Evolutionary conservation across 2,113 vertebrate genomes (phyloP), one percentile per base, ranked within the genome.

Genomic region (Cebidichthys violaceus): DNA sequence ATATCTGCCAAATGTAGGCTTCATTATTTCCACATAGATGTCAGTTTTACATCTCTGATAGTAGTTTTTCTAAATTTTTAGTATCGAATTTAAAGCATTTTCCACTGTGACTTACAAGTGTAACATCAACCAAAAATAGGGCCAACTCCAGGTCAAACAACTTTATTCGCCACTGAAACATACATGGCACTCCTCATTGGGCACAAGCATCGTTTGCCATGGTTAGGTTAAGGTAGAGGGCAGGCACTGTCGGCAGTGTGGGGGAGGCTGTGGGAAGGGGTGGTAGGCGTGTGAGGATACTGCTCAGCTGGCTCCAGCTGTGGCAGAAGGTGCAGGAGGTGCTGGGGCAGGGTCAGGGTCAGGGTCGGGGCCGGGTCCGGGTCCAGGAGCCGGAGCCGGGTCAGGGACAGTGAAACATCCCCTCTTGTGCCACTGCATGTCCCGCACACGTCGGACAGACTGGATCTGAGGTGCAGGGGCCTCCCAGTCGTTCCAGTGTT

Each of bases 401-500:
- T 90, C 92, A 0, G 89, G 67, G 22, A 67, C 0, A 0, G 18
- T 85, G 91, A 97, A 98, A 90, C 77, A 90, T 81, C 97, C 97
- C 1, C 91, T 90, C 89, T 96, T 96, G 95, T 98, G 97, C 97
- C 97, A 98, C 91, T 98, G 97, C 96, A 96, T 97, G 95, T 98
- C 97, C 6, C 96, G 94, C 86, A 98, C 94, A 0, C 96, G 96
- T 65, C 97, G 95, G 87, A 99, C 92, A 0, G 97, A 97, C 95
- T 99, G 97, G 90, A 99, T 95, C 87, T 95, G 96, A 0, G 97
- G 97, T 31, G 95, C 95, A 37, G 93, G 95, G 67, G 97, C 96
- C 0, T 96, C 96, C 97, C 98, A 98, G 79, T 98, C 96, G 2
- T 99, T 98, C 97, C 97, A 98, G 94, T 99, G 97, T 77, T 96